Base-by-base conservation (phyloP, 2,113 vertebrate genomes). In the Athene cunicularia region DNA sequence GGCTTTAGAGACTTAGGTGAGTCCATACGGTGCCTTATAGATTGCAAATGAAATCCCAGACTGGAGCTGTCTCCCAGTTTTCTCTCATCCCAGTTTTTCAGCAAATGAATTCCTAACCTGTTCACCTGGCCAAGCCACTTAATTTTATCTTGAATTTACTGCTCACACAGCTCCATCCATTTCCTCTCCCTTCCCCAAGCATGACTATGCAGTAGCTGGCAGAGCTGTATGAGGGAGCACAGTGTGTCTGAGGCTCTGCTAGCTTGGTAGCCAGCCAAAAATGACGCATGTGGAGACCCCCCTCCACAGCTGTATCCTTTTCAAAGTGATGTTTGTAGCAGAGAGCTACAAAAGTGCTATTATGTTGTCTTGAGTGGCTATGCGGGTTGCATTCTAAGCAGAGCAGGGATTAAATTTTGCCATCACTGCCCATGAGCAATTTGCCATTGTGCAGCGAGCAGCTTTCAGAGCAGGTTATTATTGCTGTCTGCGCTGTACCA, bases 331-430 rank as follows among this genome's bases (percentile, higher is more conserved):
- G 93, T 96, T 97, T 96, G 95, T 66, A 95, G 97, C 87, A 73
- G 93, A 95, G 95, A 96, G 91, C 94, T 96, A 96, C 96, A 96
- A 86, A 97, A 97, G 97, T 92, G 95, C 96, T 94, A 96, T 97
- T 97, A 93, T 96, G 95, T 88, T 95, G 91, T 95, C 97, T 97
- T 96, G 97, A 97, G 97, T 96, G 95, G 91, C 95, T 95, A 30
- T 71, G 96, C 5, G 84, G 93, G 93, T 55, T 97, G 95, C 91
- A 93, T 97, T 97, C 94, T 97, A 88, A 97, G 88, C 91, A 93
- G 91, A 90, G 93, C 77, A 39, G 93, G 95, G 96, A 97, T 97
- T 97, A 96, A 94, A 94, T 97, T 93, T 86, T 97, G 95, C 96
- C 93, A 88, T 97, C 93, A 50, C 91, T 96, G 95, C 96, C 96